Conservation (phyloP, 2,113 vertebrate species). For the Dolichotis patagonum region DNA sequence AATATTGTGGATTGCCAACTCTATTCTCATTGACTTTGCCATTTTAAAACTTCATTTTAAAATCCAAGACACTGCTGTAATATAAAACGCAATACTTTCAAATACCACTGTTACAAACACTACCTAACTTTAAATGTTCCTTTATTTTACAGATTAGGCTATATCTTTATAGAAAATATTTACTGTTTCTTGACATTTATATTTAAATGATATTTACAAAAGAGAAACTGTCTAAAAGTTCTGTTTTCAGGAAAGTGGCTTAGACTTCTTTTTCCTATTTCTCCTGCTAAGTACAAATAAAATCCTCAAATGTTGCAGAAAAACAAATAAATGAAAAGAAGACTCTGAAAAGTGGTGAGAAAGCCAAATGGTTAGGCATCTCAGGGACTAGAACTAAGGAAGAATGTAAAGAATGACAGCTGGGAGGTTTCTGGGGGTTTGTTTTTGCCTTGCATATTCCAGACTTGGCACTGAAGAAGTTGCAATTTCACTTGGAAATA, state of each 20-base stretch:
- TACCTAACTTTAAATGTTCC: not conserved
- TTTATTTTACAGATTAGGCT: not conserved
- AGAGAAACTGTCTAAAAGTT: not conserved
- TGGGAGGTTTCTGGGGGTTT: not conserved
- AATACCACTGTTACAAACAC: constrained; percentile 34
- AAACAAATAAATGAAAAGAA: not conserved
- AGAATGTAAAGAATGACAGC: not conserved
- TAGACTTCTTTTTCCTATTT: not conserved
- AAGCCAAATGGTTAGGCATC: not conserved
- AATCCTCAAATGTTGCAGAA: not conserved
- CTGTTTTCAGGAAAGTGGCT: not conserved
- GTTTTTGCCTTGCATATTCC: not conserved
- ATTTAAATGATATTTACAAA: not conserved
- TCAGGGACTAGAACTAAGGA: not conserved
- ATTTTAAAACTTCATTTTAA: constrained; percentile 49
- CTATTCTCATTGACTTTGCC: not conserved
- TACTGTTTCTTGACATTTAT: constrained; percentile 9
- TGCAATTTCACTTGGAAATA: not conserved
- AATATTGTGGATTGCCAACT: not conserved
- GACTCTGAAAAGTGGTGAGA: not conserved
- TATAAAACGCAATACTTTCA: constrained; percentile 50
- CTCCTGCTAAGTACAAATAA: not conserved
- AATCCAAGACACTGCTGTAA: constrained; percentile 12
- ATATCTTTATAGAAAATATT: not conserved
- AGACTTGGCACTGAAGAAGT: not conserved